Percentiles rank a stretch among this genome's conserved stretches.
These are phyloP conservation scores for Oreochromis niloticus DNA, from an alignment of 2,113 vertebrate species.

Conservation along the genomic window DNA sequence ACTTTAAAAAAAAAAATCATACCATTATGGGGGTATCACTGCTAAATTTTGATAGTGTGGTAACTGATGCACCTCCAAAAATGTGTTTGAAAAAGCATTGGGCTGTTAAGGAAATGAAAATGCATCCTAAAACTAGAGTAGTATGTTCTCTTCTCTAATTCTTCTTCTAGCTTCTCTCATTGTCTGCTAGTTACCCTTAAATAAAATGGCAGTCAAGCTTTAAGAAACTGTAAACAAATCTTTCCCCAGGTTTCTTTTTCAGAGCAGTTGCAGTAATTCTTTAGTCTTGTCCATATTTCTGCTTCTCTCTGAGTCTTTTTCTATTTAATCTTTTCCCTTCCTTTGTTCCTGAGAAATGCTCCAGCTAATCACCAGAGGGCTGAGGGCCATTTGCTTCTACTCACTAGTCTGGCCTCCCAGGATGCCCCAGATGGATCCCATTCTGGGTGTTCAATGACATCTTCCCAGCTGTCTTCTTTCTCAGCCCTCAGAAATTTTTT, in stretches of 20 bases:
- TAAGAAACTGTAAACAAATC: conserved; percentile 13
- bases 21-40: neutral
- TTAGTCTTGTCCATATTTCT: neutral
- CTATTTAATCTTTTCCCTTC: neutral
- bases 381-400: conserved; percentile 43
- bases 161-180: neutral
- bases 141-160: neutral
- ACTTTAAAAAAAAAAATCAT: neutral
- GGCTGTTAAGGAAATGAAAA: neutral
- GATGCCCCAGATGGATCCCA: conserved; percentile 35
- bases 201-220: neutral
- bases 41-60: neutral
- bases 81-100: neutral
- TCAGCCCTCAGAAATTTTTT: neutral
- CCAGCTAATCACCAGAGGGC: conserved; percentile 18
- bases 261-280: neutral
- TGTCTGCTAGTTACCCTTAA: neutral
- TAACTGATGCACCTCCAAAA: neutral
- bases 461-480: conserved; percentile 7
- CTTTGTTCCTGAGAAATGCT: conserved; percentile 18
- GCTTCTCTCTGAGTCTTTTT: neutral
- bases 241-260: conserved; percentile 9
- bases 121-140: neutral
- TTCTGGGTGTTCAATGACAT: conserved; percentile 44
- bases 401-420: conserved; percentile 32